A percentile compares a stretch with the other conserved stretches of the same genome.
Conservation (phyloP, 2,888 invertebrate genomes). For the Koerneria pararmatus region DNA sequence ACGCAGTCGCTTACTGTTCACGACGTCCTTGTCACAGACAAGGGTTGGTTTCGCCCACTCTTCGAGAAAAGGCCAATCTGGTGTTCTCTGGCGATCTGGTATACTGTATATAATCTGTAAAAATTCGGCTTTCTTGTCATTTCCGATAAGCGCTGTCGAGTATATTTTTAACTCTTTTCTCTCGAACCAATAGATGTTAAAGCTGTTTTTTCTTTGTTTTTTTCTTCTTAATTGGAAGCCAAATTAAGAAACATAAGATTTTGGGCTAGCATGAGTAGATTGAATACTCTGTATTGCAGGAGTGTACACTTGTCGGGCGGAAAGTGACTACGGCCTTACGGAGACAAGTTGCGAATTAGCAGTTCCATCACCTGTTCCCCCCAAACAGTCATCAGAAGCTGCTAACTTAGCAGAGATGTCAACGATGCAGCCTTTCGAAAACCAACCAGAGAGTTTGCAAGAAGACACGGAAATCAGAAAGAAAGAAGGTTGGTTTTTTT, state of each 20-base stretch:
- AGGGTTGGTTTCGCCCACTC: slow-evolving; percentile 20
- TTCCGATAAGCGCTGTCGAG: too few relatives aligned
- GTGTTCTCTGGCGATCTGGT: too few relatives aligned
- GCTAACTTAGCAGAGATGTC: slow-evolving; percentile 10
- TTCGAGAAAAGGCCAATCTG: not conserved
- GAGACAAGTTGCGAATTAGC: slow-evolving; percentile 37
- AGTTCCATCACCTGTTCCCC: not conserved
- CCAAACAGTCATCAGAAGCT: not conserved
- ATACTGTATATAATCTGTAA: too few relatives aligned
- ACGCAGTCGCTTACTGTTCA: slow-evolving; percentile 42
- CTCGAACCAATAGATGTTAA: too few relatives aligned
- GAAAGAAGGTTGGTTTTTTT: slow-evolving; percentile 29
- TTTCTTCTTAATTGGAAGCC: too few relatives aligned
- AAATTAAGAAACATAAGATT: too few relatives aligned
- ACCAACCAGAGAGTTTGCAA: slow-evolving; percentile 10
- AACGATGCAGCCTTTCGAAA: slow-evolving; percentile 4
- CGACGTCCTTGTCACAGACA: slow-evolving; percentile 27
- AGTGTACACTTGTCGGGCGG: slow-evolving; percentile 42
- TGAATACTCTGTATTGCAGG: too few relatives aligned
- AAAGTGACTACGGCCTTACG: slow-evolving; percentile 42
- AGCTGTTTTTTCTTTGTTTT: too few relatives aligned
- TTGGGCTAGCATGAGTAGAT: too few relatives aligned
- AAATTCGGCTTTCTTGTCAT: too few relatives aligned
- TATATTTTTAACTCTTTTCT: too few relatives aligned
- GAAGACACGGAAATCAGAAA: slow-evolving; percentile 37